A percentile compares a stretch with the other conserved stretches of the same genome.
phyloP scores from a whole-genome alignment of 2,797 vertebrate species.

The Coccyzus lansbergi region DNA sequence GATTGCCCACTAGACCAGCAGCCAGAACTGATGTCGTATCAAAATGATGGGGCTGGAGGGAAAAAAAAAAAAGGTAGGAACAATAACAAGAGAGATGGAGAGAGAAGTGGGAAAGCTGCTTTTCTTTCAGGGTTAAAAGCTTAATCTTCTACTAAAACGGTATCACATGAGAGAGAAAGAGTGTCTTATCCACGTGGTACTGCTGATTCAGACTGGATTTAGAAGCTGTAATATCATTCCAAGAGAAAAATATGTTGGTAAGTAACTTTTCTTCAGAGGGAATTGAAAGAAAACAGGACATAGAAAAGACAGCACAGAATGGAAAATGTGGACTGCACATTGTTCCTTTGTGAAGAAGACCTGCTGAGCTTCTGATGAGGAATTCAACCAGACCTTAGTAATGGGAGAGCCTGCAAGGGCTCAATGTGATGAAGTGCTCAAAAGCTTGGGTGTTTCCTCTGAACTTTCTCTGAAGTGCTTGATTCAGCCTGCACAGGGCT shows the following conservation, averaged over 20 bases:
- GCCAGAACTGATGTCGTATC: constrained; percentile 38
- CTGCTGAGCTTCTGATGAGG: constrained; percentile 41
- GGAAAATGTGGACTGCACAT: not conserved
- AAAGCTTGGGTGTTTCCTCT: constrained; percentile 50
- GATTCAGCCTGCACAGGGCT: not conserved
- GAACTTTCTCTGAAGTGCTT: constrained; percentile 20
- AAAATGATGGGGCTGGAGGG: not conserved
- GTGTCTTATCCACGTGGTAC: constrained; percentile 20
- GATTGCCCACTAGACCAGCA: constrained; percentile 57
- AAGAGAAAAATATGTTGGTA: constrained; percentile 3
- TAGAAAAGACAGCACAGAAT: not conserved
- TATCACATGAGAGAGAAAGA: not conserved
- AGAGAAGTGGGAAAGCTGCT: constrained; percentile 24
- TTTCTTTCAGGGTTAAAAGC: constrained; percentile 57
- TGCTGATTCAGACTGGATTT: constrained; percentile 46
- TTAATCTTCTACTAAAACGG: constrained; percentile 47
- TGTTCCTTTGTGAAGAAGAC: not conserved
- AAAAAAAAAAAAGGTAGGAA: not conserved
- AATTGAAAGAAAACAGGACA: constrained; percentile 52
- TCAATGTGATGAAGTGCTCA: constrained; percentile 39
- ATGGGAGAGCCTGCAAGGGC: not conserved
- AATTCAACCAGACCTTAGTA: constrained; percentile 6
- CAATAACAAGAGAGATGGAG: not conserved
- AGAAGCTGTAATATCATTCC: constrained; percentile 45
- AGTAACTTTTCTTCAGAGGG: constrained; percentile 44